Percentiles rank a stretch among this genome's conserved stretches.
Conservation (phyloP, 2,888 invertebrate species). For the Leptopilina syphax region DNA sequence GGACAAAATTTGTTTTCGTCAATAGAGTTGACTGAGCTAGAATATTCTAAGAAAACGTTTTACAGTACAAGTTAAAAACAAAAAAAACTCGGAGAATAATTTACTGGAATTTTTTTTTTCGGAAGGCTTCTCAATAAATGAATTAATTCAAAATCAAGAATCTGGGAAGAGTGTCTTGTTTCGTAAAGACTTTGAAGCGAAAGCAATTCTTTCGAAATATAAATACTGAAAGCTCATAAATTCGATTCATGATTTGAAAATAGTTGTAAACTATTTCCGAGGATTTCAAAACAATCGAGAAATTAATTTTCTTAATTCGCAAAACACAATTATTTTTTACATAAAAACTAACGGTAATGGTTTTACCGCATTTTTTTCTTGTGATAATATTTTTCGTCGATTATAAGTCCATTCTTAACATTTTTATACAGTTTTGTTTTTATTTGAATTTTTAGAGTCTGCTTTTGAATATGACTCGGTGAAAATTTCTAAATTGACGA, state of each 20-base stretch:
- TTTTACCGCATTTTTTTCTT: conserved; percentile 1
- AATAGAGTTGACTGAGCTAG: not conserved
- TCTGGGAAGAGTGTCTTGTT: not conserved
- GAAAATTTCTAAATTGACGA: conserved; percentile 16
- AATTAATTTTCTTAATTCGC: not conserved
- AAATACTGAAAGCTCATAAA: conserved; percentile 5
- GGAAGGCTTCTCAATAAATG: conserved; percentile 11
- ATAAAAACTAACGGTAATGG: conserved; percentile 19
- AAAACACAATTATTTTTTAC: not conserved
- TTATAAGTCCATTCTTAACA: conserved; percentile 36
- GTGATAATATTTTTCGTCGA: conserved; percentile 36
- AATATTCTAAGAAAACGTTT: not conserved
- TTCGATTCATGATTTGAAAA: no score
- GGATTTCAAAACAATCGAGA: no score
- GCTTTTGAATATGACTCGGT: conserved; percentile 1
- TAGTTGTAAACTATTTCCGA: no score
- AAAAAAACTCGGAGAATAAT: conserved; percentile 11
- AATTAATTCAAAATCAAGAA: not conserved
- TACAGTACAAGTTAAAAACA: conserved; percentile 19
- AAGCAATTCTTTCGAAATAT: not conserved
- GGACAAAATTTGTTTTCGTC: not conserved
- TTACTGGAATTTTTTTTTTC: not conserved
- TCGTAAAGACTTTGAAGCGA: not conserved
- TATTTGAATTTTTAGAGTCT: not conserved
- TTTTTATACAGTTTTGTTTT: conserved; percentile 23